Percentiles rank a stretch among this genome's conserved stretches.
These are phyloP conservation scores for Caenorhabditis plicata DNA, from an alignment of 2,888 invertebrate genomes.

Conservation along the genomic window DNA sequence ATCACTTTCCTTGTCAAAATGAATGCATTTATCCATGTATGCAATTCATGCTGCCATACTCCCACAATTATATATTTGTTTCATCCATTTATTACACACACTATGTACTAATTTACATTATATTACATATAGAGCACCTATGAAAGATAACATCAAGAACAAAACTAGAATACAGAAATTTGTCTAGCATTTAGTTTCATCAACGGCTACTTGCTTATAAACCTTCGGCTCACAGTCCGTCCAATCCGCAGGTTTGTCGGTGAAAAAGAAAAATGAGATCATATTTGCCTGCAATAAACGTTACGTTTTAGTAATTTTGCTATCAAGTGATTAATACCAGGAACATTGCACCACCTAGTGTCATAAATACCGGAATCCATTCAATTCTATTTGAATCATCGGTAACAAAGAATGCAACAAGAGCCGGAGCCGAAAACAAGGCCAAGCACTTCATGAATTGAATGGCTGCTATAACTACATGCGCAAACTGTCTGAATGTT, in stretches of 20 bases:
- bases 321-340: slow-evolving; percentile 8
- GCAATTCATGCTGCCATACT: too few relatives aligned
- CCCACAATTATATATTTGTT: too few relatives aligned
- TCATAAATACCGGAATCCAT: slow-evolving; percentile 21
- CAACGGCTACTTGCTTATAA: neutral
- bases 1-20: too few relatives aligned
- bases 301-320: neutral
- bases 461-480: slow-evolving; percentile 42
- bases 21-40: too few relatives aligned
- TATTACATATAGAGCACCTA: too few relatives aligned
- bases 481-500: slow-evolving; percentile 31
- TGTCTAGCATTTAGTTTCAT: neutral
- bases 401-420: slow-evolving; percentile 40
- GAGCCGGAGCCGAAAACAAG: slow-evolving; percentile 45
- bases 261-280: slow-evolving; percentile 21
- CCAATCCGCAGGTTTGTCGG: slow-evolving; percentile 23
- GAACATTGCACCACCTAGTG: slow-evolving; percentile 7
- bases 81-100: too few relatives aligned
- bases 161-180: too few relatives aligned
- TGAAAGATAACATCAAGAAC: too few relatives aligned
- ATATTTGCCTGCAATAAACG: slow-evolving; percentile 15
- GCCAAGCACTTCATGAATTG: slow-evolving; percentile 51
- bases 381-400: slow-evolving; percentile 22
- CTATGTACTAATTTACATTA: too few relatives aligned
- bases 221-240: slow-evolving; percentile 3